A percentile compares a stretch with the other conserved stretches of the same genome.
phyloP scores from a whole-genome alignment of 2,113 vertebrate genomes.

The Telmatochromis brachygnathus region DNA sequence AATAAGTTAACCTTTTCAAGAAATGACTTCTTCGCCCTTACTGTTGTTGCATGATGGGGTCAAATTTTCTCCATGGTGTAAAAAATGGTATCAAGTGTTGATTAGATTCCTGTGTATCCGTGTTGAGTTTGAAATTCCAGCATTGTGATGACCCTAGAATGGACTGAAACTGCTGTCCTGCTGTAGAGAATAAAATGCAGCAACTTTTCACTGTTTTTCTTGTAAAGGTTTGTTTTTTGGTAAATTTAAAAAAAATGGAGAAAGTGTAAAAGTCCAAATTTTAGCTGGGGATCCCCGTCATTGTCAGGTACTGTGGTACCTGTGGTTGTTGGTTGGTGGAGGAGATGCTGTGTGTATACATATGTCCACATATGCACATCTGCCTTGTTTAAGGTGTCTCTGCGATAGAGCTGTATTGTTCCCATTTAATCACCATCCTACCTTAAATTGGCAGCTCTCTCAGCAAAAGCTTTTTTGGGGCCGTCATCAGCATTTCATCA shows the following conservation, averaged over 20 bases:
- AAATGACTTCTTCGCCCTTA: neutral
- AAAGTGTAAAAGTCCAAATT: neutral
- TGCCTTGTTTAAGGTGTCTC: neutral
- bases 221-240: neutral
- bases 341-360: neutral
- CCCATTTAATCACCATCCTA: neutral
- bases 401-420: neutral
- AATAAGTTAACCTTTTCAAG: neutral
- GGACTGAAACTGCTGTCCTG: neutral
- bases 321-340: neutral
- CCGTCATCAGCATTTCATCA: conserved; percentile 19
- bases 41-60: neutral
- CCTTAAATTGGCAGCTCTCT: conserved; percentile 19
- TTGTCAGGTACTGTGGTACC: neutral
- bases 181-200: neutral
- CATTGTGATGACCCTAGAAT: neutral
- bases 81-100: neutral
- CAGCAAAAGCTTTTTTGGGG: neutral
- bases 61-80: neutral
- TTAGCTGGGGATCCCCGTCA: neutral
- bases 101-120: fast-evolving
- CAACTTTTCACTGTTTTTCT: neutral
- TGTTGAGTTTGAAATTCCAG: neutral
- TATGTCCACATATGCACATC: neutral
- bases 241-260: neutral